Evolutionary conservation across 1,140 invertebrate species (phyloP), one percentile per base, ranked within the genome.

Genomic region (Teleogryllus occipitalis): DNA sequence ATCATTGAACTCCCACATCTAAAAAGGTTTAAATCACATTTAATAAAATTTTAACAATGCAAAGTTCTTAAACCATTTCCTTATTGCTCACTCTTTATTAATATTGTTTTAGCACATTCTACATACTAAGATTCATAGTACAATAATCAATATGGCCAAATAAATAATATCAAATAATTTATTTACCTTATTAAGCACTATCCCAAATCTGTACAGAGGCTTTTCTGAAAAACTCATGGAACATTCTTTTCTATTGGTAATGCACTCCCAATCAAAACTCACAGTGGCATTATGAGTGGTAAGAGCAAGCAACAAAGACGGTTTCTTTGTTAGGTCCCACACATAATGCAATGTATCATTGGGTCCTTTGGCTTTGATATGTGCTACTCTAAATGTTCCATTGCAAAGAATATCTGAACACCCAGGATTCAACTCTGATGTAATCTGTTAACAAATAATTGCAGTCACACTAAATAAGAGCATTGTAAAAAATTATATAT

Each of bases 1-100:
- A 80, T 90, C 89, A 81, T 90, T 87, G 82, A 89, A 90, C 84
- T 90, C 89, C 72, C 87, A 86, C 49, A 91, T 80, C 90, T 90
- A 82, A n/a, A 85, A 86, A 75, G 75, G 54, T 80, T 72, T 80
- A 79, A 76, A 81, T 78, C 39, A 77, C 14, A 80, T 14, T 65
- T 8, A 78, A 80, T 75, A 54, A 54, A 79, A 27, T 78, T 74
- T 27, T 21, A 82, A 46, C 12, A 75, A 47, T n/a, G 39, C 15
- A 76, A 39, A 39, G 27, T 2, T 2, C 1, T 39, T 39, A 5
- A 39, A 39, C 27, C 5, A 39, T 5, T 39, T 39, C 5, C 1
- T 39, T 39, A 39, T 39, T 39, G 5, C 27, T 39, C 27, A 39
- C 27, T 39, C 1, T 39, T 39, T 39, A 39, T 39, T 39, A 39